These are phyloP conservation scores for Chloroceryle amazona DNA, from an alignment of 2,797 vertebrate genomes.

Conservation along the genomic window DNA sequence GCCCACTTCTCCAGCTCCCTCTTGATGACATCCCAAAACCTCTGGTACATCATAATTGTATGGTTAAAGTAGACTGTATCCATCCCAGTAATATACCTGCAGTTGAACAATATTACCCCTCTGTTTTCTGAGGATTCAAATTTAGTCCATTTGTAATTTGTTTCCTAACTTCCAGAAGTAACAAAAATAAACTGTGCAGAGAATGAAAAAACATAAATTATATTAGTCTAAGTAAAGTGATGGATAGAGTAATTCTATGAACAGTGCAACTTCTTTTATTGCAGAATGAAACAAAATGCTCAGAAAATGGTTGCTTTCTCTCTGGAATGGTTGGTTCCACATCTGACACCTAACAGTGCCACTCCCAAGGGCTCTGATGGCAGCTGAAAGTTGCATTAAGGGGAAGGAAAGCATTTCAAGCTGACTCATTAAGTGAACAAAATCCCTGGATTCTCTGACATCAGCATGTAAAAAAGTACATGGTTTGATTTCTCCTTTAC, in stretches of 20 bases:
- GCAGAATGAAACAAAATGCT: background rate
- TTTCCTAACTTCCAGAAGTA: background rate
- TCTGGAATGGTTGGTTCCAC: background rate
- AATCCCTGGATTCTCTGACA: background rate
- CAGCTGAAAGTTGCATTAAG: conserved; percentile 40
- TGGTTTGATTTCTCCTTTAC: background rate
- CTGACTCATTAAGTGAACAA: conserved; percentile 1
- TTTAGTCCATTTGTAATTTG: background rate
- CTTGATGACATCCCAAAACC: too few relatives aligned
- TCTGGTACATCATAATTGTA: too few relatives aligned
- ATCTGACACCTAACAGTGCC: conserved; percentile 19
- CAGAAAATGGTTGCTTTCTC: background rate
- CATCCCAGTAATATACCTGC: background rate
- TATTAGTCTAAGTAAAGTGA: background rate
- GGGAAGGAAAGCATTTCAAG: background rate
- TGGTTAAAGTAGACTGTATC: too few relatives aligned
- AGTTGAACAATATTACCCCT: background rate
- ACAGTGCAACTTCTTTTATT: background rate
- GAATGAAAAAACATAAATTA: background rate
- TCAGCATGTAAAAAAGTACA: background rate
- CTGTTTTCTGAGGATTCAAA: background rate
- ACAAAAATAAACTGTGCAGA: background rate
- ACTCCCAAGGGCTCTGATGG: background rate
- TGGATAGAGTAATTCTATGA: background rate
- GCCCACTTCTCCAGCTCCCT: too few relatives aligned